Base-by-base conservation (phyloP, 2,888 invertebrate genomes). In the Eurytoma californica region DNA sequence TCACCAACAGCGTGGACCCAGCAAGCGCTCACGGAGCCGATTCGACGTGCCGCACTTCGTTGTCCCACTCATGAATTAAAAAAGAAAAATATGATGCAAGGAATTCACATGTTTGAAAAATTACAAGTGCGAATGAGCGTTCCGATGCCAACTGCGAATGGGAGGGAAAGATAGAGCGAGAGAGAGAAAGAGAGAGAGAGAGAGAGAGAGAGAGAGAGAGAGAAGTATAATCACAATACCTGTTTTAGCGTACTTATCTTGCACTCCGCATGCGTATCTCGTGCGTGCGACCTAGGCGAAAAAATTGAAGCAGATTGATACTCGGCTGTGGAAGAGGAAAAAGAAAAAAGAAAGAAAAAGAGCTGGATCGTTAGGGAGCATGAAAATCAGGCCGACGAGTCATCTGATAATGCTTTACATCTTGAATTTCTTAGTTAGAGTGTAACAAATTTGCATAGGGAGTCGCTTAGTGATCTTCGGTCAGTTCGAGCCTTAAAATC, bases 401-500 rank as follows among this genome's bases (percentile, higher is more conserved):
- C 78, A 82, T 82, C 83, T 82, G 55, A 28, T n/a, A 47, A 72
- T 76, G 84, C 83, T 84, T 39, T 84, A 83, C 79, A 77, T 83
- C 82, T 83, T 80, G 79, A 72, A 76, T 72, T 84, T 83, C 83
- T 85, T 87, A 86, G 86, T 86, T 87, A 86, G 86, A 86, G 84
- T 39, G 7, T 86, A 87, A 87, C 85, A 85, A 86, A 86, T 87
- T 61, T 24, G 82, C 82, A 82, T 85, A 85, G 80, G 78, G 83
- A 83, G 83, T 85, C 83, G 82, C 83, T 84, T 84, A 84, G 80
- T 83, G 78, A 85, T 80, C 84, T 83, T 83, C 75, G 84, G 84
- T 84, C 84, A 83, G 85, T 85, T 85, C 84, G 84, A 86, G 87
- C 85, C 85, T 86, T 83, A 83, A 84, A 85, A 85, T 87, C 85